phyloP scores from a whole-genome alignment of 2,888 invertebrate species.

The Chaetoderma sp. region DNA sequence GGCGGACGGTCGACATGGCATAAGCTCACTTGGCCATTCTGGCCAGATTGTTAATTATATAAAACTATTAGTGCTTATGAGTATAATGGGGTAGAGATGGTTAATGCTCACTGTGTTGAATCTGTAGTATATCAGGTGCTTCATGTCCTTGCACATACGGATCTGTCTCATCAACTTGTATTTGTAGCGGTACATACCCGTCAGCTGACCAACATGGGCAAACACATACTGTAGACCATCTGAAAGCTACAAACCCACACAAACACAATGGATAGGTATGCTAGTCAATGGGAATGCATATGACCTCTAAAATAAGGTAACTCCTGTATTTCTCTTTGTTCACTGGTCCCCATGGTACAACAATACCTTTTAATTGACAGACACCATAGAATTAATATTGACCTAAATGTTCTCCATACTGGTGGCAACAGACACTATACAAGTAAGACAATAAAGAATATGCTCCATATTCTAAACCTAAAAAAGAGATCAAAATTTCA shows the following conservation, averaged over 20 bases:
- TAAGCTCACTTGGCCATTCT: too few species aligned
- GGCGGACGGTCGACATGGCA: too few species aligned
- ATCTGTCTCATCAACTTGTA: conserved; percentile 99
- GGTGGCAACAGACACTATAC: too few species aligned
- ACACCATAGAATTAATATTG: background rate
- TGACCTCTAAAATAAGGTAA: conserved; percentile 11
- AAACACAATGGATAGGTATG: background rate
- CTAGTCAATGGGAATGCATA: background rate
- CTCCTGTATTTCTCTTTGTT: background rate
- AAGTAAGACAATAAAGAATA: too few species aligned
- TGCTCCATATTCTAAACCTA: too few species aligned
- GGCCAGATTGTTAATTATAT: too few species aligned
- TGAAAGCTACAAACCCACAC: conserved; percentile 79
- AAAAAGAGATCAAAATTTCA: too few species aligned
- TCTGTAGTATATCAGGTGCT: conserved; percentile 98
- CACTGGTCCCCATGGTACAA: background rate
- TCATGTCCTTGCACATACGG: conserved; percentile 99
- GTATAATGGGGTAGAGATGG: too few species aligned
- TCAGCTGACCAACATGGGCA: conserved; percentile 98
- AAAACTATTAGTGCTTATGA: too few species aligned
- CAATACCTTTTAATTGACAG: background rate
- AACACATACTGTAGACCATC: conserved; percentile 99
- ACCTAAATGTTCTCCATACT: too few species aligned
- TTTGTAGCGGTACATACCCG: conserved; percentile 98
- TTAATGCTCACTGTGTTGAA: conserved; percentile 96